Conservation (phyloP, 2,888 invertebrate genomes). For the Noctuana brunneofusca region DNA sequence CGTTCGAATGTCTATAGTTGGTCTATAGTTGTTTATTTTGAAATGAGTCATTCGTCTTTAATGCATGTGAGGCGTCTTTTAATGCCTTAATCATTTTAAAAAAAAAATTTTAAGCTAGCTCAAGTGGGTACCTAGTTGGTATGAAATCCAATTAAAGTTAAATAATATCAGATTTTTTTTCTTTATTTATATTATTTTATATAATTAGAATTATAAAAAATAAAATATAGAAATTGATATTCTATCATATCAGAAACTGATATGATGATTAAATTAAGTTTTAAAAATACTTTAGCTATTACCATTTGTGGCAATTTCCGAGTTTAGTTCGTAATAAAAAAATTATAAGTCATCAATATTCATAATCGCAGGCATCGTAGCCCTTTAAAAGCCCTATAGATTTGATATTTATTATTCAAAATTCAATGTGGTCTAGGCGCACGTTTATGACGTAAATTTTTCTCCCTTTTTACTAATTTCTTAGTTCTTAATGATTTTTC, state of each 20-base stretch:
- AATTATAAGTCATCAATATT: neutral
- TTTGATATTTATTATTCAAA: slow-evolving; percentile 52
- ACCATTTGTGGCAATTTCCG: too few relatives aligned
- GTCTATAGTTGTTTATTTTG: slow-evolving; percentile 26
- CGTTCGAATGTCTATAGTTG: slow-evolving; percentile 31
- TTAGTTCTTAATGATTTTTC: slow-evolving; percentile 50
- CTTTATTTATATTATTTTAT: too few relatives aligned
- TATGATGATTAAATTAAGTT: too few relatives aligned
- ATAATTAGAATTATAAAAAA: too few relatives aligned
- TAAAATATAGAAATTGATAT: too few relatives aligned
- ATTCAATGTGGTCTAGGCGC: slow-evolving; percentile 63
- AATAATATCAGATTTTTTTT: too few relatives aligned
- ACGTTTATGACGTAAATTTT: slow-evolving; percentile 47
- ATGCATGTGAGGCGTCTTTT: slow-evolving; percentile 15
- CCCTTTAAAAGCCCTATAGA: slow-evolving; percentile 54
- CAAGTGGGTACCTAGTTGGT: too few relatives aligned
- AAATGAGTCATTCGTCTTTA: slow-evolving; percentile 32
- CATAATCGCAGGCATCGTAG: too few relatives aligned
- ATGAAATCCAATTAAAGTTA: too few relatives aligned
- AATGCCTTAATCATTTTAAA: neutral
- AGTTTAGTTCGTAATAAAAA: too few relatives aligned
- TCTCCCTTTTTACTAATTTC: slow-evolving; percentile 46
- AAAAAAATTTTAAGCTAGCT: neutral
- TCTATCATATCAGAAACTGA: too few relatives aligned
- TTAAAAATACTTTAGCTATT: too few relatives aligned